Conservation (phyloP, 2,113 vertebrate species). For the Sciurus niger region DNA sequence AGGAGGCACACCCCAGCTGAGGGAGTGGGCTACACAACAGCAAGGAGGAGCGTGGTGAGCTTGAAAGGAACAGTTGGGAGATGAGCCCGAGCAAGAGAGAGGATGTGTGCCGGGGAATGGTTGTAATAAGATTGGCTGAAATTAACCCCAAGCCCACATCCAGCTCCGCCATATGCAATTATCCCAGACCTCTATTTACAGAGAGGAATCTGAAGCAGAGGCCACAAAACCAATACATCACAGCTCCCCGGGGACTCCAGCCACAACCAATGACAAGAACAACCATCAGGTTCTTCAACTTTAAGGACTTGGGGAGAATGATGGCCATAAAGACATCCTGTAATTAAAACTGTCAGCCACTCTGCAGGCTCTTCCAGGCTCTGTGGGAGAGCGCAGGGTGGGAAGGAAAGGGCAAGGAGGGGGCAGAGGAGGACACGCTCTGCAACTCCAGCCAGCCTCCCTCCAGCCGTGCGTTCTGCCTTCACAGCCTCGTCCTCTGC, state of each 20-base stretch:
- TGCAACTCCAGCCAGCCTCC: not conserved
- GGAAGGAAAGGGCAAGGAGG: not conserved
- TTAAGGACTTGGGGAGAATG: slow-evolving; percentile 43
- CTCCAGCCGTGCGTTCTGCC: not conserved
- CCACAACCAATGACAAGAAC: slow-evolving; percentile 58
- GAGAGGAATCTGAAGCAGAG: slow-evolving; percentile 61
- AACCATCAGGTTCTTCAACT: slow-evolving; percentile 22
- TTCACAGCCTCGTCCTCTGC: not conserved
- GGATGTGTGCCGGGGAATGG: not conserved
- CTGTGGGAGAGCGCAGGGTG: not conserved
- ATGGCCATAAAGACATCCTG: slow-evolving; percentile 43
- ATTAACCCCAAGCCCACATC: slow-evolving; percentile 55
- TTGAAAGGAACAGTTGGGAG: not conserved
- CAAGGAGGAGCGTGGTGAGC: not conserved
- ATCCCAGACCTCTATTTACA: slow-evolving; percentile 75
- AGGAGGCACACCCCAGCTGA: not conserved
- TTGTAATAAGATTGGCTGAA: slow-evolving; percentile 58
- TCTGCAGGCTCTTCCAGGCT: slow-evolving; percentile 17
- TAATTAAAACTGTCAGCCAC: slow-evolving; percentile 62
- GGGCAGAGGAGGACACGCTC: not conserved
- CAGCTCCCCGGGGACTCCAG: slow-evolving; percentile 45
- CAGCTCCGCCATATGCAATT: slow-evolving; percentile 52
- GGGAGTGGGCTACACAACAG: not conserved
- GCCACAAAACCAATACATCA: slow-evolving; percentile 71
- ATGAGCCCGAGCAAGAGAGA: not conserved